Evolutionary conservation across 2,888 invertebrate genomes (phyloP).

Genomic region (Hipparchia semele): DNA sequence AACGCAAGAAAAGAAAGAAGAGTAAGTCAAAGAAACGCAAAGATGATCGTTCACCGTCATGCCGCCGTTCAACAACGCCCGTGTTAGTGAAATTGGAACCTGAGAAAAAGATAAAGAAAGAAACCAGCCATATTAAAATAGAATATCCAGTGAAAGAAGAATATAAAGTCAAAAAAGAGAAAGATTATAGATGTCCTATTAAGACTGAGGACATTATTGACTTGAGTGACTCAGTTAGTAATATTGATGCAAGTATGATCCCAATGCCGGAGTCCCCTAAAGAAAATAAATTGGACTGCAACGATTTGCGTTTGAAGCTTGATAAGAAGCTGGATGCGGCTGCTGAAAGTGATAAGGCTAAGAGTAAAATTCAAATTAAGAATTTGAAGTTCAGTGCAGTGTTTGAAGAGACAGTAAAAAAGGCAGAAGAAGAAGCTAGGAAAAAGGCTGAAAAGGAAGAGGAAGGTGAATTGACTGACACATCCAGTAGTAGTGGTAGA

Average conservation of each 20-base stretch:
- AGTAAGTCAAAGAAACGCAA: slow-evolving; percentile 65
- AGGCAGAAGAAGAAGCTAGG: slow-evolving; percentile 85
- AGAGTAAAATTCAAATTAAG: slow-evolving; percentile 86
- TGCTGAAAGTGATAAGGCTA: slow-evolving; percentile 66
- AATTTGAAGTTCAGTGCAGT: slow-evolving; percentile 86
- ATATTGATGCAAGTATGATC: slow-evolving; percentile 62
- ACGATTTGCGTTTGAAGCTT: slow-evolving; percentile 54
- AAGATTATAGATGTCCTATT: slow-evolving; percentile 46
- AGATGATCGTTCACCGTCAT: slow-evolving; percentile 56
- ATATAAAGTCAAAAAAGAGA: slow-evolving; percentile 48
- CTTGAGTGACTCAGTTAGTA: slow-evolving; percentile 44
- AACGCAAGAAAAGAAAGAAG: slow-evolving; percentile 84
- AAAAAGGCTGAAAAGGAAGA: slow-evolving; percentile 84
- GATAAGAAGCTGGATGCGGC: slow-evolving; percentile 56
- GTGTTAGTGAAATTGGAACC: slow-evolving; percentile 41
- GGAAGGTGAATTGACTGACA: slow-evolving; percentile 84
- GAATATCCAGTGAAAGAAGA: slow-evolving; percentile 51
- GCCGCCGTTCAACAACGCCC: slow-evolving; percentile 57
- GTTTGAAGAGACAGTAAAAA: slow-evolving; percentile 85
- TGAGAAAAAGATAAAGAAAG: slow-evolving; percentile 27
- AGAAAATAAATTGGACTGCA: slow-evolving; percentile 49
- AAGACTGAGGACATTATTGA: slow-evolving; percentile 52
- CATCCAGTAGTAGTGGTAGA: slow-evolving; percentile 66
- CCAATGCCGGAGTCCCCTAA: slow-evolving; percentile 74
- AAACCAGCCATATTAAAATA: slow-evolving; percentile 34